Evolutionary conservation across 2,113 vertebrate species (phyloP).

Genomic region (Camelus bactrianus): DNA sequence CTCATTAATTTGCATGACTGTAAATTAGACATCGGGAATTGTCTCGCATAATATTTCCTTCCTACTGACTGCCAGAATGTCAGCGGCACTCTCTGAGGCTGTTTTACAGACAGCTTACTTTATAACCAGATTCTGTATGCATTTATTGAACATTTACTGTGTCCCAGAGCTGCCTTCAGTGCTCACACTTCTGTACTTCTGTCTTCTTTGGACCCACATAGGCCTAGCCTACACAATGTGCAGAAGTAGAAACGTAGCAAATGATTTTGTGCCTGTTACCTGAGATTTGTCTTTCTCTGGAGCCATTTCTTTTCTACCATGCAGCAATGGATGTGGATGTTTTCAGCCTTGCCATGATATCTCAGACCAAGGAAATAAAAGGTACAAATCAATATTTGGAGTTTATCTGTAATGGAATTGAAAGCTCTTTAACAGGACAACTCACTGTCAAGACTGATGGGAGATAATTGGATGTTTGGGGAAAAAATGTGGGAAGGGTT

Average conservation of each 20-base stretch:
- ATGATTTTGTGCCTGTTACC: background rate
- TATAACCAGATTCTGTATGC: background rate
- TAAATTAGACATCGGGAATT: background rate
- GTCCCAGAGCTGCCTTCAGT: background rate
- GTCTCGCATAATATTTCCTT: background rate
- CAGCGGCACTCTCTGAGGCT: background rate
- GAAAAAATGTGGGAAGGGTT: background rate
- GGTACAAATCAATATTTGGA: constrained; percentile 77
- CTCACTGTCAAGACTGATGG: constrained; percentile 49
- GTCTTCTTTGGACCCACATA: background rate
- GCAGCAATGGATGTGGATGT: background rate
- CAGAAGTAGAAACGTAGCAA: background rate
- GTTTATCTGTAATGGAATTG: constrained; percentile 81
- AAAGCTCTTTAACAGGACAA: constrained; percentile 71
- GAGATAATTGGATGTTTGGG: constrained; percentile 66
- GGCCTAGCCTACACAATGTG: too few relatives aligned
- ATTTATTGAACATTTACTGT: background rate
- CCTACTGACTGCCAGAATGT: background rate
- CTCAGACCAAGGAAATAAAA: constrained; percentile 38
- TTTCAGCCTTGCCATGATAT: constrained; percentile 32
- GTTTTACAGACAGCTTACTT: background rate
- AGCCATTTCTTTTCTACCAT: constrained; percentile 23
- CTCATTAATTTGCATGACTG: too few relatives aligned
- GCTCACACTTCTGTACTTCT: background rate
- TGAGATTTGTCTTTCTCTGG: background rate